Base-by-base conservation (phyloP, 1,140 invertebrate genomes). In the Mamestra configurata region DNA sequence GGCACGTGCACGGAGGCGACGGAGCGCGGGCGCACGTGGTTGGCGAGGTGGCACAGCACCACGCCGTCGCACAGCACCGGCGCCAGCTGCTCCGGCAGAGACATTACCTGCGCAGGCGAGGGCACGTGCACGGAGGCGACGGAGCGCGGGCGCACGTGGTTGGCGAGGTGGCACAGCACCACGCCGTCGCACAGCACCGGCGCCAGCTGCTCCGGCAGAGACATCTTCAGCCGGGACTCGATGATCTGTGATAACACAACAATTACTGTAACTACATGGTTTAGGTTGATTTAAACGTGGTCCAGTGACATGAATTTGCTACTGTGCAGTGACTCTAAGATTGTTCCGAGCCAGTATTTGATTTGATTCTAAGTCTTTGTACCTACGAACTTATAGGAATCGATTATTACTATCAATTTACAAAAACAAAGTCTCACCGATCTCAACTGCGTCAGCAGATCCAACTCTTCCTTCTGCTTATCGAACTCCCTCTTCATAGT, bases 111-210 rank as follows among this genome's bases (percentile, higher is more conserved):
- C 88, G 98, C 98, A 73, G 98, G 97, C 79, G 98, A 99, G 82
- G 98, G 98, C 88, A 99, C 98, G 95, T 99, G 98, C 79, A 99
- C 99, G 89, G 98, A 98, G 66, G 97, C 97, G 46, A 99, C 98
- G 59, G 98, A 97, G 84, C 98, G 96, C 13, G 98, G 98, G 83
- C 97, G 96, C 79, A 99, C 97, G 91, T 98, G 97, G 92, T 99
- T 99, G 40, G 98, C 98, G 79, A 99, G 95, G 95, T 99, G 98
- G 92, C 98, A 99, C 10, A 99, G 95, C 71, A 99, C 98, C 31
- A 99, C 98, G 40, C 98, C 98, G 93, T 99, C 98, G 40, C 97
- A 97, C 66, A 99, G 93, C 51, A 98, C 98, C 55, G 97, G 96
- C n/a, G 98, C 97, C 79, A 99, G 95, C 91, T 99, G 98, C 86